A percentile compares a stretch with the other conserved stretches of the same genome.
Conservation (phyloP, 2,888 invertebrate genomes). For the Sphecodes monilicornis region DNA sequence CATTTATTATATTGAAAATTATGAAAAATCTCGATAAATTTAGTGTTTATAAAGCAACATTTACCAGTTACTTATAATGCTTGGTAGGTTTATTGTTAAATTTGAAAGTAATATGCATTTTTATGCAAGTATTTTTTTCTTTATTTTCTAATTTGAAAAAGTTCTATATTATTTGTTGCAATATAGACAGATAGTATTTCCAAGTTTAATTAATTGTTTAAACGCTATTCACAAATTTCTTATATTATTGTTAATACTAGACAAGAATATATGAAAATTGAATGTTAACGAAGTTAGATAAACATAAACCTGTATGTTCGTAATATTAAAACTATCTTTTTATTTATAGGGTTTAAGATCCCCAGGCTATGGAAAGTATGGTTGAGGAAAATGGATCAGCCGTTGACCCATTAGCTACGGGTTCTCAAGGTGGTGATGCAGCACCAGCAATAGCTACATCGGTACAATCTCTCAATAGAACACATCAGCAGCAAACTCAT, state of each 20-base stretch:
- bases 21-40: too few species aligned
- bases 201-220: neutral
- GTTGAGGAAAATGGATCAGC: conserved; percentile 94
- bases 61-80: too few species aligned
- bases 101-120: conserved; percentile 1
- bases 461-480: conserved; percentile 85
- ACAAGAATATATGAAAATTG: neutral
- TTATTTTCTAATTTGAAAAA: neutral
- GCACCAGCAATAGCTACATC: conserved; percentile 86
- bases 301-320: neutral
- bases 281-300: neutral
- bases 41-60: too few species aligned
- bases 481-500: conserved; percentile 84
- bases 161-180: neutral
- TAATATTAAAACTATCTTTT: conserved; percentile 11
- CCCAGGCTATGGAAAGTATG: conserved; percentile 94
- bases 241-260: neutral
- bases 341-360: conserved; percentile 88
- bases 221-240: neutral
- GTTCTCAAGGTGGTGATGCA: conserved; percentile 85
- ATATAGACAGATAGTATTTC: neutral
- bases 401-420: conserved; percentile 86
- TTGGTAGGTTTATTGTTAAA: too few species aligned
- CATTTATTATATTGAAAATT: too few species aligned
- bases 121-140: neutral